Evolutionary conservation across 2,113 vertebrate species (phyloP), one percentile per base, ranked within the genome.

Genomic region (Erythrolamprus reginae): DNA sequence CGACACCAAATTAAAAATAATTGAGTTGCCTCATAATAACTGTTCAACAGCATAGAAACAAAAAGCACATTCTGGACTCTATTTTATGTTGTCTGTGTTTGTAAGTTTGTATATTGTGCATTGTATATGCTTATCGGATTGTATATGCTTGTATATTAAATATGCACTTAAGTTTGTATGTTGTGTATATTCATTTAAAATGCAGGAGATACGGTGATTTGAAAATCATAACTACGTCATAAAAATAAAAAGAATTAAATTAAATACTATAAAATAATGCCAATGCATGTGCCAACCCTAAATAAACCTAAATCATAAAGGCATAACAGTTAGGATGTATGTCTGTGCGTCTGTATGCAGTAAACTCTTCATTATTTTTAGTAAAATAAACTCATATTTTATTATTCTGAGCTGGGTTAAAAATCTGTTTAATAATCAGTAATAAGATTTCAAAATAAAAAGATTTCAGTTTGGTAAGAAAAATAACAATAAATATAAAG

Each of bases 401-500:
- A 33, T 52, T 87, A 83, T 33, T 93, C 48, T 33, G 53, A 70
- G 33, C 21, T 0, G 0, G 88, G 92, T 58, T 89, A 90, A 61
- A 58, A 89, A 90, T 50, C 84, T 50, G 47, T 93, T 92, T 33
- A 93, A 55, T 92, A 26, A 28, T 55, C 82, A 50, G 88, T 91
- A 90, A 77, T 58, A 0, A 1, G 5, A 77, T 93, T 0, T 0
- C 90, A 88, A 84, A 89, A 91, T 82, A 87, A 65, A 48, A 83
- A 89, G 77, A 28, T 84, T 85, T 91, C 50, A 56, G 58, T 88
- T 86, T 92, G 91, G 61, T 85, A 89, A 86, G 15, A 90, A 92
- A 90, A 93, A 89, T 91, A 77, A 82, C 92, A 84, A 21, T 90
- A 85, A 91, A 93, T 89, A 93, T 82, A 45, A 90, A 89, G 89